Percentiles rank a stretch among this genome's conserved stretches.
phyloP scores from a whole-genome alignment of 2,797 vertebrate species.

The Merluccius polli region DNA sequence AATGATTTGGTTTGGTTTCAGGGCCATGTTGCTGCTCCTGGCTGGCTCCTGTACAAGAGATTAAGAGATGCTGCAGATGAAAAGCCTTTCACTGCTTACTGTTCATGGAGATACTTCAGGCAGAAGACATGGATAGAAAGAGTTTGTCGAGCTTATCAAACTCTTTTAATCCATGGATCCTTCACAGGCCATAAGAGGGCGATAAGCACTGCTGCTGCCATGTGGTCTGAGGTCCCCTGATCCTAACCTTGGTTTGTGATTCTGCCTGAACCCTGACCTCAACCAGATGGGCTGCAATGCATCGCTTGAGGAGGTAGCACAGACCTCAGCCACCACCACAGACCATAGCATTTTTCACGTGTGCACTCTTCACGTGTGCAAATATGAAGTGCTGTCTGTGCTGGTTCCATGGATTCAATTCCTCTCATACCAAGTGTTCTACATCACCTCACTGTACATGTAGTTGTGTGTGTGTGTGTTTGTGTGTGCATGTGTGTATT shows the following conservation, averaged over 20 bases:
- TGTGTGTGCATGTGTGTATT: conserved; percentile 59
- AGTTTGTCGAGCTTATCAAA: conserved; percentile 46
- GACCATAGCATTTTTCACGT: neutral
- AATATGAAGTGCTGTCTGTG: conserved; percentile 27
- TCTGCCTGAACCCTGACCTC: conserved; percentile 54
- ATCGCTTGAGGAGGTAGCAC: conserved; percentile 88
- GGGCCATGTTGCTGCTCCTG: conserved; percentile 2
- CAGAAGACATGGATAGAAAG: conserved; percentile 45
- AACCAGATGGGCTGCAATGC: conserved; percentile 91
- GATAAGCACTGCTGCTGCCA: conserved; percentile 47
- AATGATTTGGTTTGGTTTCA: neutral
- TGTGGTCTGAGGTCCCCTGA: conserved; percentile 63
- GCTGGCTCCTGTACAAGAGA: conserved; percentile 45
- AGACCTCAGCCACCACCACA: conserved; percentile 49
- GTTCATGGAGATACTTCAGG: conserved; percentile 32
- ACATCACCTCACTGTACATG: neutral
- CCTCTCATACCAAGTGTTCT: conserved; percentile 29
- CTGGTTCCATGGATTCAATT: conserved; percentile 46
- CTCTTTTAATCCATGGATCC: conserved; percentile 42
- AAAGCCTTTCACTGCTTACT: conserved; percentile 42
- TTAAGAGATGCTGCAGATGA: conserved; percentile 54
- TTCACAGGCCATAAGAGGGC: conserved; percentile 9
- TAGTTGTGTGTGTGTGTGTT: conserved; percentile 13
- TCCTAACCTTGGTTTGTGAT: conserved; percentile 36
- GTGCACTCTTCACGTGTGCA: conserved; percentile 17